Percentiles rank a stretch among this genome's conserved stretches.
phyloP scores from a whole-genome alignment of 2,797 vertebrate genomes.

The Spea hammondii region DNA sequence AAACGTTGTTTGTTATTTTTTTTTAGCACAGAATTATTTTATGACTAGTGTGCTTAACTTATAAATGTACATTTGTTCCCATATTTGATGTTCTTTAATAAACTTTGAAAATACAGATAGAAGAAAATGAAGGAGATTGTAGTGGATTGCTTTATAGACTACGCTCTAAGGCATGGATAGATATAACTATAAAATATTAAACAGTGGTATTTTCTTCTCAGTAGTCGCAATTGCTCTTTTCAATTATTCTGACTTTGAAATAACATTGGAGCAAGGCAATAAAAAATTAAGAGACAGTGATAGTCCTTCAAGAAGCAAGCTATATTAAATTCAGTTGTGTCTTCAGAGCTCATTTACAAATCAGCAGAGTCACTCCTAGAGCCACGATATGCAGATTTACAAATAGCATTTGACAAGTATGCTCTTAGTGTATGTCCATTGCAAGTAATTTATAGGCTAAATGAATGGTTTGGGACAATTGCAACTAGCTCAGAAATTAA shows the following conservation, averaged over 20 bases:
- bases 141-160: conserved; percentile 35
- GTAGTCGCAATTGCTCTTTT: conserved; percentile 47
- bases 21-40: conserved; percentile 4
- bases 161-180: conserved; percentile 33
- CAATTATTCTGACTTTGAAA: conserved; percentile 51
- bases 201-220: conserved; percentile 42
- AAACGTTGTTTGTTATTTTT: neutral
- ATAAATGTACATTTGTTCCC: conserved; percentile 43
- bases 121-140: conserved; percentile 40
- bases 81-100: conserved; percentile 50
- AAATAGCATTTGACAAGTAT: conserved; percentile 24
- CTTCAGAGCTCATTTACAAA: conserved; percentile 25
- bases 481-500: neutral
- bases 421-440: conserved; percentile 23
- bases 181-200: conserved; percentile 52
- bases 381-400: conserved; percentile 12
- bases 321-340: conserved; percentile 31
- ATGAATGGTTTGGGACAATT: neutral
- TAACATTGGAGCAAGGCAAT: conserved; percentile 48
- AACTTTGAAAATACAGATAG: conserved; percentile 37
- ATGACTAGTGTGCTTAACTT: conserved; percentile 38
- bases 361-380: conserved; percentile 29
- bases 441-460: conserved; percentile 15
- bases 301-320: conserved; percentile 37
- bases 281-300: conserved; percentile 45